phyloP scores from a whole-genome alignment of 2,888 invertebrate genomes.

The Volucella inanis region DNA sequence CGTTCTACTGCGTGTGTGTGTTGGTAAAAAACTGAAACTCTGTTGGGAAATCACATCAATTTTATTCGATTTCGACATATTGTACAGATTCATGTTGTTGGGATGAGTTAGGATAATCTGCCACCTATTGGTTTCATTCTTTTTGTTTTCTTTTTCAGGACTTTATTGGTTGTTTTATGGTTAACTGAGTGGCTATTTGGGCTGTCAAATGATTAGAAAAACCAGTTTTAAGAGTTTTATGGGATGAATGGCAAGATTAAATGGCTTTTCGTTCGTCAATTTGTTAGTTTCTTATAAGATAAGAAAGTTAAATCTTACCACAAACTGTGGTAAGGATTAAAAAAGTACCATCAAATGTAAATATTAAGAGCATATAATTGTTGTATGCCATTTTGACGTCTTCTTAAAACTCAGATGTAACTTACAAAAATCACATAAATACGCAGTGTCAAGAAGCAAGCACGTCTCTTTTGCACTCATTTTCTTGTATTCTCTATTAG shows the following conservation, averaged over 20 bases:
- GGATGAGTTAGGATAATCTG: neutral
- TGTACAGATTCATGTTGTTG: neutral
- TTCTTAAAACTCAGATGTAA: too few relatives aligned
- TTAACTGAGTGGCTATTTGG: slow-evolving; percentile 19
- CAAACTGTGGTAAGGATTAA: slow-evolving; percentile 4
- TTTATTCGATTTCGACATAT: slow-evolving; percentile 44
- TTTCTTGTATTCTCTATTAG: too few relatives aligned
- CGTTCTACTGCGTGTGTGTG: neutral
- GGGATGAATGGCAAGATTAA: slow-evolving; percentile 23
- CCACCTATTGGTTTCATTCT: slow-evolving; percentile 6
- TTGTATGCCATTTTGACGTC: too few relatives aligned
- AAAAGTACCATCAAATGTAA: neutral
- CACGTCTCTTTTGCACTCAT: too few relatives aligned
- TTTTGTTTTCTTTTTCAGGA: neutral
- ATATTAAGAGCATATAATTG: too few relatives aligned
- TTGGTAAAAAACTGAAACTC: slow-evolving; percentile 24
- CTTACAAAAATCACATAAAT: too few relatives aligned
- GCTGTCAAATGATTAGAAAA: slow-evolving; percentile 17
- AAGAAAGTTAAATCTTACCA: neutral
- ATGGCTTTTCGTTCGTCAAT: slow-evolving; percentile 2
- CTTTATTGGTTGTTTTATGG: slow-evolving; percentile 41
- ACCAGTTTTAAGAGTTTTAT: slow-evolving; percentile 12
- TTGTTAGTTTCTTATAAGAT: neutral
- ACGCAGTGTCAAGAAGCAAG: too few relatives aligned
- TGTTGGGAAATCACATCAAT: slow-evolving; percentile 47